Percentiles rank a stretch among this genome's conserved stretches.
Conservation (phyloP, 1,140 invertebrate genomes). For the Brachionus rotundiformis region DNA sequence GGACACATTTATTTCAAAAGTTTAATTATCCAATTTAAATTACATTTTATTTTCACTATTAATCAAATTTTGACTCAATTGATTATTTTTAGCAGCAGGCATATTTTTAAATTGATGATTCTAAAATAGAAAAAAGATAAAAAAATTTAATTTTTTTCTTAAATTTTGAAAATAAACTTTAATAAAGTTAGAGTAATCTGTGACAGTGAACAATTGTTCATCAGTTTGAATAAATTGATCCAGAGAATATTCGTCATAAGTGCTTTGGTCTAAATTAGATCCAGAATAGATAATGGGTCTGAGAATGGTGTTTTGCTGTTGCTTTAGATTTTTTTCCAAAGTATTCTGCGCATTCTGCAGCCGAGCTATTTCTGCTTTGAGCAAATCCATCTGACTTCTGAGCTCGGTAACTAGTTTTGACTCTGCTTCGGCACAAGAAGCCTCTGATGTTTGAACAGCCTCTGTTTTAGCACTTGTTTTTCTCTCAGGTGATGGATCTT, state of each 20-base stretch:
- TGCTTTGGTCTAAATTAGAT: neutral
- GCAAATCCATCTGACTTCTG: constrained; percentile 7
- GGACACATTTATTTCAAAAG: neutral
- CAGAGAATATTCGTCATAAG: neutral
- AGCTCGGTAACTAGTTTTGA: neutral
- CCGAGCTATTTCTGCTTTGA: constrained; percentile 22
- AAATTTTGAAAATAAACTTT: neutral
- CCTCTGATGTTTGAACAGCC: constrained; percentile 25
- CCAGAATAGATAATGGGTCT: constrained; percentile 25
- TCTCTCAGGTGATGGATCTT: neutral
- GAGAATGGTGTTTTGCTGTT: constrained; percentile 5
- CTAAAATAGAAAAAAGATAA: neutral
- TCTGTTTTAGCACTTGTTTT: neutral
- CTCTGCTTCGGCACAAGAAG: neutral
- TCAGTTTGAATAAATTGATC: constrained; percentile 32
- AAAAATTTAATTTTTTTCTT: too few relatives aligned
- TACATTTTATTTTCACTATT: constrained; percentile 5
- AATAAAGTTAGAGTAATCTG: neutral
- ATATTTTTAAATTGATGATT: constrained; percentile 1
- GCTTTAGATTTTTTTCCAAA: constrained; percentile 23
- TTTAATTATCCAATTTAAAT: neutral
- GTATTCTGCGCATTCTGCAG: constrained; percentile 7
- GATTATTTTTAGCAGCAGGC: neutral
- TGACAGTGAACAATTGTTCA: neutral
- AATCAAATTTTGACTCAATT: neutral